These are phyloP conservation scores for Oedothorax gibbosus DNA, from an alignment of 1,140 invertebrate genomes.

Conservation along the genomic window DNA sequence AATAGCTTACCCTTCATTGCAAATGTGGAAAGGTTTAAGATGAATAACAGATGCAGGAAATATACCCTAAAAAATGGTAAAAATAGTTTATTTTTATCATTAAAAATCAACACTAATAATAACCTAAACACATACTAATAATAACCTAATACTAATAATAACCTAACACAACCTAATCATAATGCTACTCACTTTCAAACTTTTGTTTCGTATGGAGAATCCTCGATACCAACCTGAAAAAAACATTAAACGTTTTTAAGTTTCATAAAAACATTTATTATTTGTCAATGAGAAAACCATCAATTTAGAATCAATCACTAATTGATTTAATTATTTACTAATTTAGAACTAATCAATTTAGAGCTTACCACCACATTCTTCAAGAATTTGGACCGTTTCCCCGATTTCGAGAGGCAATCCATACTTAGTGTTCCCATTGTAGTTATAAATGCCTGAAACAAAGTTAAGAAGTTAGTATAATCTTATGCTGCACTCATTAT, in stretches of 20 bases:
- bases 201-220: conserved; percentile 82
- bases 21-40: conserved; percentile 81
- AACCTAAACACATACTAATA: not conserved
- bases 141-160: not conserved
- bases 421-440: conserved; percentile 83
- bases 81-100: not conserved
- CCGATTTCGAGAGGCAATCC: conserved; percentile 88
- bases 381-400: conserved; percentile 89
- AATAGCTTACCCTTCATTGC: conserved; percentile 76
- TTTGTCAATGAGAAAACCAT: too few species aligned
- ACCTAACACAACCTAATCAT: not conserved
- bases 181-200: conserved; percentile 73
- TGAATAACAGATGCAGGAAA: conserved; percentile 84
- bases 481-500: not conserved
- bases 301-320: too few species aligned
- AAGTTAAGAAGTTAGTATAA: not conserved
- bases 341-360: not conserved
- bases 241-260: not conserved
- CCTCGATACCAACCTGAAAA: conserved; percentile 86
- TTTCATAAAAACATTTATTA: too few species aligned
- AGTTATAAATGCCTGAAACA: conserved; percentile 90
- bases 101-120: conserved; percentile 4
- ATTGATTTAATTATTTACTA: not conserved
- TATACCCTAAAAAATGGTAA: conserved; percentile 74
- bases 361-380: conserved; percentile 81